A percentile compares a stretch with the other conserved stretches of the same genome.
Evolutionary conservation across 2,888 invertebrate species (phyloP).

Genomic region (Drosophila meridionalis): DNA sequence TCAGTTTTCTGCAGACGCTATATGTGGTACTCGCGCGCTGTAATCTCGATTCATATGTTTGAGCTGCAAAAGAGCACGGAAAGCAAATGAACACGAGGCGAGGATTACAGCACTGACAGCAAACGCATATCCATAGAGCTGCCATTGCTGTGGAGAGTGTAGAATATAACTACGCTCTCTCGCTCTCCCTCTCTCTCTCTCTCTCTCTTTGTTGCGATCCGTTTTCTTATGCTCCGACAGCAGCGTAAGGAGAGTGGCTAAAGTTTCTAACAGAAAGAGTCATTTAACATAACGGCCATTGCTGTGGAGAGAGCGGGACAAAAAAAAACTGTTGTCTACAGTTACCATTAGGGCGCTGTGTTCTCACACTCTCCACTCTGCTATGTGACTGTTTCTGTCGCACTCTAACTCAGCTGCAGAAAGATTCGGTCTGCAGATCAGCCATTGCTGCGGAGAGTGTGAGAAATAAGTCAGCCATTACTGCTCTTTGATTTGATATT

Average conservation of each 20-base stretch:
- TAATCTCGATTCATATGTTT: background rate
- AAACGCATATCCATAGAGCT: background rate
- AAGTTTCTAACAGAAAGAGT: background rate
- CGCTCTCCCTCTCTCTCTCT: background rate
- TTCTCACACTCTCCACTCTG: background rate
- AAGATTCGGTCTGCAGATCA: background rate
- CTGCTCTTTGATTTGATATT: background rate
- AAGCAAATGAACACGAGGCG: too few relatives aligned
- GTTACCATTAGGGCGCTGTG: background rate
- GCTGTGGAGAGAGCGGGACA: too few relatives aligned
- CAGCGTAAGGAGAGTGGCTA: background rate
- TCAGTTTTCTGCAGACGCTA: background rate
- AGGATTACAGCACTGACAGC: background rate
- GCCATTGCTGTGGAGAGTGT: background rate
- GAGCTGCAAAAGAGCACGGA: background rate
- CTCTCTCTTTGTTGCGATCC: background rate
- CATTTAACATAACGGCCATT: background rate
- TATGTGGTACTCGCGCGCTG: background rate
- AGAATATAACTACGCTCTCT: background rate
- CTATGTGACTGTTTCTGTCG: background rate
- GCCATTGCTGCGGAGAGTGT: background rate
- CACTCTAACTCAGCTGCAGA: background rate
- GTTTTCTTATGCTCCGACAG: background rate
- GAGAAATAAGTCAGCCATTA: too few relatives aligned
- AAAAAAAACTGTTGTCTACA: background rate